Percentiles rank a stretch among this genome's conserved stretches.
These are phyloP conservation scores for Choristoneura fumiferana DNA, from an alignment of 1,140 invertebrate genomes.

Conservation along the genomic window DNA sequence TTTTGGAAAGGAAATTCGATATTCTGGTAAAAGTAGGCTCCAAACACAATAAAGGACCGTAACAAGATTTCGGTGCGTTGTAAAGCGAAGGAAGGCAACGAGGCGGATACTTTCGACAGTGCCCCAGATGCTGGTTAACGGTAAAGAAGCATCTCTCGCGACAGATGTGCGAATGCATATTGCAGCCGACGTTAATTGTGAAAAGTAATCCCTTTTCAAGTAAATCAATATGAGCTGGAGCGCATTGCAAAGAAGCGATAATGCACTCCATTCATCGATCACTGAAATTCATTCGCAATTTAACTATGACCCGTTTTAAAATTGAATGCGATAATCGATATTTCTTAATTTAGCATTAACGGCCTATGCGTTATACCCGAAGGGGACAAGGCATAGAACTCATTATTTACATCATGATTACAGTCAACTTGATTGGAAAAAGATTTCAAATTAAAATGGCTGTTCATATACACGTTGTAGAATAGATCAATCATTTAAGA, in stretches of 20 bases:
- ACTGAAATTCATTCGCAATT: neutral
- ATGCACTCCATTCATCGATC: neutral
- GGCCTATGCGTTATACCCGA: too few relatives aligned
- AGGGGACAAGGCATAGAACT: neutral
- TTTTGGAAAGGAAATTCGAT: constrained; percentile 24
- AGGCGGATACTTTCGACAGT: constrained; percentile 68
- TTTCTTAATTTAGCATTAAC: too few relatives aligned
- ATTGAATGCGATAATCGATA: neutral
- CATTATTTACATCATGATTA: neutral
- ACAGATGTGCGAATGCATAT: constrained; percentile 48
- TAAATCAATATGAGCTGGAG: neutral
- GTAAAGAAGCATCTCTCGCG: constrained; percentile 50
- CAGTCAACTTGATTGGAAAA: neutral
- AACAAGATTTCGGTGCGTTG: constrained; percentile 51
- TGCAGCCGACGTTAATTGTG: constrained; percentile 5
- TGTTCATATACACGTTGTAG: constrained; percentile 4
- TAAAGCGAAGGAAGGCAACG: constrained; percentile 30
- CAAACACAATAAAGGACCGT: constrained; percentile 53
- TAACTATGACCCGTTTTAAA: constrained; percentile 10
- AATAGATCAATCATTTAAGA: constrained; percentile 15
- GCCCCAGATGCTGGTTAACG: constrained; percentile 72
- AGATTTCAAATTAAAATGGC: constrained; percentile 12
- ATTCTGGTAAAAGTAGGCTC: constrained; percentile 26
- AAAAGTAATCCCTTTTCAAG: neutral
- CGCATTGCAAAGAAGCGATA: constrained; percentile 9